Evolutionary conservation across 2,113 vertebrate species (phyloP).

Genomic region (Centropus bengalensis): DNA sequence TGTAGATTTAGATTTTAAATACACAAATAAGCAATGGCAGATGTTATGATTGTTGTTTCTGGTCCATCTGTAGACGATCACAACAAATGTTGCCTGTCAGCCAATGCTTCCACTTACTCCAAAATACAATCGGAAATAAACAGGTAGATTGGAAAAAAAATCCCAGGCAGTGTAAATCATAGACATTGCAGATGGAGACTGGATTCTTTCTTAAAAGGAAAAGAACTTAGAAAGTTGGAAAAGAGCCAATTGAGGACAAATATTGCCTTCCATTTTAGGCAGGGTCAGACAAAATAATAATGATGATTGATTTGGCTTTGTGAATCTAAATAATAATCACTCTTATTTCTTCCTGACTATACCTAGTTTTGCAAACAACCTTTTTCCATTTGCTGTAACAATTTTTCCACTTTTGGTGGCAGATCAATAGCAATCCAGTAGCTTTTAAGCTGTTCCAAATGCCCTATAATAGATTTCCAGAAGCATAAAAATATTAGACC

Average conservation of each 20-base stretch:
- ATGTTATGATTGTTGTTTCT: not conserved
- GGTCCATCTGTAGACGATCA: not conserved
- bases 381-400: not conserved
- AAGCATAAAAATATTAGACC: not conserved
- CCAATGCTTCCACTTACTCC: not conserved
- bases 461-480: not conserved
- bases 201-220: not conserved
- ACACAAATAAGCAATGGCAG: not conserved
- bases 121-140: not conserved
- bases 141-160: not conserved
- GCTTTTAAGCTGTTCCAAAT: not conserved
- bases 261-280: not conserved
- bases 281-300: not conserved
- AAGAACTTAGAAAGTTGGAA: not conserved
- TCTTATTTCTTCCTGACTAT: not conserved
- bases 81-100: not conserved
- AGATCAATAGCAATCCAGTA: not conserved
- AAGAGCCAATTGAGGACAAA: not conserved
- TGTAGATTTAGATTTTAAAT: not conserved
- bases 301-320: not conserved
- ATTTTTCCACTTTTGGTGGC: not conserved
- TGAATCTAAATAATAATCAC: not conserved
- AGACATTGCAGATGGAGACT: not conserved
- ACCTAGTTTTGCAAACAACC: not conserved
- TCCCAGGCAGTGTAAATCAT: not conserved